phyloP scores from a whole-genome alignment of 2,888 invertebrate species.

The Fragum fragum region DNA sequence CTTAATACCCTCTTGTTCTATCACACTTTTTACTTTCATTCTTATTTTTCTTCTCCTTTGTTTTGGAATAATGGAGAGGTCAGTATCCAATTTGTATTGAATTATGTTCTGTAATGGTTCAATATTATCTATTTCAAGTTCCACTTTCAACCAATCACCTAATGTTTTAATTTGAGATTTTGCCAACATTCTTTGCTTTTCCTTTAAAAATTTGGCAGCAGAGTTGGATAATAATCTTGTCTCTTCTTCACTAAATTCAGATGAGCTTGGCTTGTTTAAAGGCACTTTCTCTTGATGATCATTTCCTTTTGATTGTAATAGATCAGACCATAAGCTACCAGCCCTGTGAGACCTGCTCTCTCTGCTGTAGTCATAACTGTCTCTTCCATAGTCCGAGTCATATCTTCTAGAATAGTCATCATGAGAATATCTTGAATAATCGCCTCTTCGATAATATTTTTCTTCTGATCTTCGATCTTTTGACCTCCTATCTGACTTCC shows the following conservation, averaged over 20 bases:
- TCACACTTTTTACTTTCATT: slow-evolving; percentile 54
- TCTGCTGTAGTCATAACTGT: background rate
- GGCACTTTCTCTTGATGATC: slow-evolving; percentile 23
- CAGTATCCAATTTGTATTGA: slow-evolving; percentile 55
- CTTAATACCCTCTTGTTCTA: slow-evolving; percentile 52
- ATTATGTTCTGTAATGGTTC: slow-evolving; percentile 57
- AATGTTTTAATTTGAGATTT: slow-evolving; percentile 60
- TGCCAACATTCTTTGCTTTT: slow-evolving; percentile 49
- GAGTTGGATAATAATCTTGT: slow-evolving; percentile 52
- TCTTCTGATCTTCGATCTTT: background rate
- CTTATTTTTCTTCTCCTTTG: slow-evolving; percentile 56
- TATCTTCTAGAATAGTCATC: slow-evolving; percentile 10
- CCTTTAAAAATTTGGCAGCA: slow-evolving; percentile 55
- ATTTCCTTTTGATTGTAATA: slow-evolving; percentile 43
- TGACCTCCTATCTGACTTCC: background rate
- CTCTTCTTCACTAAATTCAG: slow-evolving; percentile 29
- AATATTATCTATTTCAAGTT: slow-evolving; percentile 63
- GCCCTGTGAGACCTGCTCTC: slow-evolving; percentile 9
- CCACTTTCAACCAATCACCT: slow-evolving; percentile 64
- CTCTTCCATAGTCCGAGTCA: background rate
- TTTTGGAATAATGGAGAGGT: slow-evolving; percentile 57
- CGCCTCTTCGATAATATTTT: background rate
- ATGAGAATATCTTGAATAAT: background rate
- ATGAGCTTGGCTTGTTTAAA: background rate
- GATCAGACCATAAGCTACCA: slow-evolving; percentile 55